phyloP scores from a whole-genome alignment of 2,797 vertebrate genomes.

The Gadopsis bispinosus region DNA sequence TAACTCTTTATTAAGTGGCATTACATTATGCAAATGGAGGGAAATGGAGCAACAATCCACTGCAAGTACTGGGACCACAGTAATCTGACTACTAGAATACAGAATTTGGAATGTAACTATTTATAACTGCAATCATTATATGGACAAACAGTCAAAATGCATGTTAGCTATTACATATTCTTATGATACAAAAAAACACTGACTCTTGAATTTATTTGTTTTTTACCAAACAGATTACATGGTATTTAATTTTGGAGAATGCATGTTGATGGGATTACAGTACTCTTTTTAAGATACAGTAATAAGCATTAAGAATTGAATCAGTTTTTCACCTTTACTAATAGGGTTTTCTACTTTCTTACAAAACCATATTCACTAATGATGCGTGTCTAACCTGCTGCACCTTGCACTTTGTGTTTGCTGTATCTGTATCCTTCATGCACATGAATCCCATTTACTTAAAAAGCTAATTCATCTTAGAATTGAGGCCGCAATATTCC shows the following conservation, averaged over 20 bases:
- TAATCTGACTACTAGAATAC: background rate
- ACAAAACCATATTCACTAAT: background rate
- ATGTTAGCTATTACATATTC: background rate
- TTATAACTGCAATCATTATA: background rate
- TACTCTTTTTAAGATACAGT: background rate
- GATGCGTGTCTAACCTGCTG: background rate
- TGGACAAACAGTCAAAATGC: background rate
- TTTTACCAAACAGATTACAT: background rate
- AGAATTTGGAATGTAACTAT: background rate
- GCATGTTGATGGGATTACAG: background rate
- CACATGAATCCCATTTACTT: background rate
- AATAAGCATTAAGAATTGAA: background rate
- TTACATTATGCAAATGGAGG: conserved; percentile 24
- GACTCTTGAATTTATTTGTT: too few species aligned
- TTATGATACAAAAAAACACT: background rate
- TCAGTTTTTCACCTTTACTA: background rate
- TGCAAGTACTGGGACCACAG: conserved; percentile 2
- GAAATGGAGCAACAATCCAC: background rate
- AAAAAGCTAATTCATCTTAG: background rate
- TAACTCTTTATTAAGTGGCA: conserved; percentile 53
- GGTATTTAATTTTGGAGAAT: background rate
- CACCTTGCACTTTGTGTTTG: background rate
- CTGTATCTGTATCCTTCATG: background rate
- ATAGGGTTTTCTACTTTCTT: background rate
- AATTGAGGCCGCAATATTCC: background rate